A percentile compares a stretch with the other conserved stretches of the same genome.
Conservation (phyloP, 2,888 invertebrate genomes). For the Bombylius major region DNA sequence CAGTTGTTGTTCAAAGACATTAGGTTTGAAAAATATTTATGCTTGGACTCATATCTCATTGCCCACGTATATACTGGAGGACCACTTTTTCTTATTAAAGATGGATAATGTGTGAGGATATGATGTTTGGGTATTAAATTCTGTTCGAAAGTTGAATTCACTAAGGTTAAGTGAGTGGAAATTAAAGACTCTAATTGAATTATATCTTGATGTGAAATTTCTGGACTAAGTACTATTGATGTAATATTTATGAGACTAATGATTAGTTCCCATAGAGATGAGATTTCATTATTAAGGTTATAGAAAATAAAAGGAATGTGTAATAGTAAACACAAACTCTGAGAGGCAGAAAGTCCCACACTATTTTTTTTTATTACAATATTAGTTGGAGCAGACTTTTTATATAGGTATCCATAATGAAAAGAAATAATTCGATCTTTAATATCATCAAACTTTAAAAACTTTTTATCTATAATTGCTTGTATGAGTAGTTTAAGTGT, state of each 20-base stretch:
- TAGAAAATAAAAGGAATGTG: not conserved
- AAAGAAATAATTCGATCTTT: not conserved
- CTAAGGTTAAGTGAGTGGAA: not conserved
- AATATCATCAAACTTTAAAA: not conserved
- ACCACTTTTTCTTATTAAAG: not conserved
- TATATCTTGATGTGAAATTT: not conserved
- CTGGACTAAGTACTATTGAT: not conserved
- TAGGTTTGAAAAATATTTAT: not conserved
- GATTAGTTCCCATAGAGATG: not conserved
- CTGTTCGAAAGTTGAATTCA: not conserved
- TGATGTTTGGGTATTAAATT: not conserved
- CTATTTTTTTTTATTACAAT: not conserved
- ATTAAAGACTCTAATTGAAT: not conserved
- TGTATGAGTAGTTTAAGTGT: not conserved
- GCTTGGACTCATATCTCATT: conserved; percentile 1
- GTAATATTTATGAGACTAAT: not conserved
- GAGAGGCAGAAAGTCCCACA: not conserved
- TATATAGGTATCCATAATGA: not conserved
- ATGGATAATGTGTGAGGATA: conserved; percentile 1
- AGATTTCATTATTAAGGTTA: not conserved
- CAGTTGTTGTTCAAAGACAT: not conserved
- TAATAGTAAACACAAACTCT: not conserved
- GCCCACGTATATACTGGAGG: conserved; percentile 1
- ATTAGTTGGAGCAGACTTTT: not conserved
- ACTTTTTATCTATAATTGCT: not conserved